These are phyloP conservation scores for Macrosteles quadrilineatus DNA, from an alignment of 1,140 invertebrate species.

Conservation along the genomic window DNA sequence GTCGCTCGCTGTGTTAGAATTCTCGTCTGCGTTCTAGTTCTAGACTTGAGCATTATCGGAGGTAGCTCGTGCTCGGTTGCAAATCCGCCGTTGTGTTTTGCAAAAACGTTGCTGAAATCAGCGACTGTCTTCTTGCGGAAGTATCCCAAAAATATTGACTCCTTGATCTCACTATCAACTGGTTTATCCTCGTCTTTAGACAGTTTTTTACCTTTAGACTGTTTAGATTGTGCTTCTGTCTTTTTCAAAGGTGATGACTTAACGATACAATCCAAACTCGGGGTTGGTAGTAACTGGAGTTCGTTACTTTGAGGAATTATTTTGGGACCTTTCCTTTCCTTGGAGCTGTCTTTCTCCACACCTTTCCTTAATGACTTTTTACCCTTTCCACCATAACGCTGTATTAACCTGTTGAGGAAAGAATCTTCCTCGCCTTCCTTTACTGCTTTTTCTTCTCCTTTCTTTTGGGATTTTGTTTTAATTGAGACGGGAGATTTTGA, in stretches of 20 bases:
- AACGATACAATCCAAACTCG: slow-evolving; percentile 47
- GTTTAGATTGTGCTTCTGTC: slow-evolving; percentile 47
- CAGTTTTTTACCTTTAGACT: slow-evolving; percentile 53
- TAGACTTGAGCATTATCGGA: slow-evolving; percentile 69
- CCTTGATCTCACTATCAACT: slow-evolving; percentile 52
- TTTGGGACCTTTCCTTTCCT: slow-evolving; percentile 31
- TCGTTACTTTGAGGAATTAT: slow-evolving; percentile 44
- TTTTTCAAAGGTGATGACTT: slow-evolving; percentile 18
- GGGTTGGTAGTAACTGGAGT: slow-evolving; percentile 62
- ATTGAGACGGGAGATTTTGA: slow-evolving; percentile 4
- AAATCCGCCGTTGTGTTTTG: slow-evolving; percentile 60
- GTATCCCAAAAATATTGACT: slow-evolving; percentile 58
- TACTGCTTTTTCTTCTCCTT: slow-evolving; percentile 54
- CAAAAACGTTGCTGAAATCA: slow-evolving; percentile 67
- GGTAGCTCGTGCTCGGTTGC: slow-evolving; percentile 61
- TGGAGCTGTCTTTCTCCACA: slow-evolving; percentile 9
- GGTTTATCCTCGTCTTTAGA: slow-evolving; percentile 52
- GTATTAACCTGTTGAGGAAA: slow-evolving; percentile 56
- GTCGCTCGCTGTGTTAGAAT: slow-evolving; percentile 73
- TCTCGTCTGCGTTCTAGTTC: slow-evolving; percentile 74
- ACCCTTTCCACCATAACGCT: slow-evolving; percentile 33
- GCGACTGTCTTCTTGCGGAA: slow-evolving; percentile 70
- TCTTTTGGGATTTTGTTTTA: slow-evolving; percentile 48
- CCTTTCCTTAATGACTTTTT: slow-evolving; percentile 32
- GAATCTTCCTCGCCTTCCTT: slow-evolving; percentile 52